Percentiles rank a stretch among this genome's conserved stretches.
Evolutionary conservation across 1,140 invertebrate genomes (phyloP).

Genomic region (Lepidurus couesii): DNA sequence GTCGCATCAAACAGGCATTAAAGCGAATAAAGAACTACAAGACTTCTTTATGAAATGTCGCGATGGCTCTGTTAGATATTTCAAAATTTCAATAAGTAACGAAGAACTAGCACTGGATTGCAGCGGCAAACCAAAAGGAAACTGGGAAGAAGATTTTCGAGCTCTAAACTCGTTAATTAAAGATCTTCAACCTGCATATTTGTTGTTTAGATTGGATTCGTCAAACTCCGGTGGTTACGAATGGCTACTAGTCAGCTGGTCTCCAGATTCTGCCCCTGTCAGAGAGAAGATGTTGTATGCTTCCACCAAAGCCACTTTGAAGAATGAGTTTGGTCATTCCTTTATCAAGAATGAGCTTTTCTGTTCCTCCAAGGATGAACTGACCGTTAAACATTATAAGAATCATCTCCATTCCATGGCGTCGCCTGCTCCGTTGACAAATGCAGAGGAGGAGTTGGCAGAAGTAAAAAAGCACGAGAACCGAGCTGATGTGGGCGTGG

Average conservation of each 20-base stretch:
- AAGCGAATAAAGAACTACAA: constrained; percentile 71
- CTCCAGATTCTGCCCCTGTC: constrained; percentile 79
- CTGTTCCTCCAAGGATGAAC: constrained; percentile 59
- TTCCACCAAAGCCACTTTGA: constrained; percentile 95
- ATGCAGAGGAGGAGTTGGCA: constrained; percentile 79
- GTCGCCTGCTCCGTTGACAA: constrained; percentile 81
- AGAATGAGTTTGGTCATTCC: constrained; percentile 86
- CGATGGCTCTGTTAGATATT: constrained; percentile 67
- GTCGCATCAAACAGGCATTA: constrained; percentile 74
- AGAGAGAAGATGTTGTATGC: constrained; percentile 98
- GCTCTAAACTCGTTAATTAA: constrained; percentile 67
- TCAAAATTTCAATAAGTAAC: constrained; percentile 81
- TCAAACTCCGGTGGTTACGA: constrained; percentile 70
- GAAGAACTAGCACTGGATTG: constrained; percentile 69
- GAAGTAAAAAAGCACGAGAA: constrained; percentile 67
- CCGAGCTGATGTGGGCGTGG: constrained; percentile 61
- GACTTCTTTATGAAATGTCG: constrained; percentile 76
- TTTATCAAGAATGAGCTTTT: constrained; percentile 86
- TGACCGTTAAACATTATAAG: constrained; percentile 71
- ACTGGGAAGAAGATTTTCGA: constrained; percentile 86
- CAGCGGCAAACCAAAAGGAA: constrained; percentile 59
- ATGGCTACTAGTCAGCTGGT: constrained; percentile 94
- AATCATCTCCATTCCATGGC: constrained; percentile 67
- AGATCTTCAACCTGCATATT: constrained; percentile 85
- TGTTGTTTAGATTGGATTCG: constrained; percentile 81